phyloP scores from a whole-genome alignment of 2,888 invertebrate species.

The Ctena decussata region DNA sequence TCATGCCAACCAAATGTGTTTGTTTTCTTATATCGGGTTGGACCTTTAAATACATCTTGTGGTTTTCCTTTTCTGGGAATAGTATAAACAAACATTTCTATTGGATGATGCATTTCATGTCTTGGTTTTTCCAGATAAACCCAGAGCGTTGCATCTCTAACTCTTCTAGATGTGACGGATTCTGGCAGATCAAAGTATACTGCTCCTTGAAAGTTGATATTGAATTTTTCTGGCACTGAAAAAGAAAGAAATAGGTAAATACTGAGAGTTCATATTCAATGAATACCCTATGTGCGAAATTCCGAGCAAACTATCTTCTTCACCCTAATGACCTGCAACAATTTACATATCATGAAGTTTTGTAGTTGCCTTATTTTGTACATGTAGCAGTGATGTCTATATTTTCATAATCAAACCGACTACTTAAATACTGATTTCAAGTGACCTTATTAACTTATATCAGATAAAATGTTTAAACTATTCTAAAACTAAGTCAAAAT shows the following conservation, averaged over 20 bases:
- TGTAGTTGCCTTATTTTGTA: no score
- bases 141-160: slow-evolving; percentile 77
- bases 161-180: slow-evolving; percentile 65
- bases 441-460: no score
- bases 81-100: slow-evolving; percentile 67
- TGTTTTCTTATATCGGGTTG: slow-evolving; percentile 62
- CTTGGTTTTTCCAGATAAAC: slow-evolving; percentile 70
- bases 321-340: no score
- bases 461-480: no score
- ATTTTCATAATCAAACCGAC: no score
- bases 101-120: slow-evolving; percentile 49
- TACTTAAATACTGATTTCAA: no score
- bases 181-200: slow-evolving; percentile 73
- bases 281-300: no score
- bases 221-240: slow-evolving; percentile 70
- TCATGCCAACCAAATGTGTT: slow-evolving; percentile 75
- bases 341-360: no score
- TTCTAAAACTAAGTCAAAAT: no score
- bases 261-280: no score
- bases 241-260: slow-evolving; percentile 15
- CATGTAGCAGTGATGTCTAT: no score
- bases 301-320: no score
- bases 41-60: slow-evolving; percentile 44
- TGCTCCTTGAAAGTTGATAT: slow-evolving; percentile 56
- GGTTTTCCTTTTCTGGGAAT: slow-evolving; percentile 59